A percentile compares a stretch with the other conserved stretches of the same genome.
Evolutionary conservation across 2,888 invertebrate genomes (phyloP).

Genomic region (Drosophila ezoana): DNA sequence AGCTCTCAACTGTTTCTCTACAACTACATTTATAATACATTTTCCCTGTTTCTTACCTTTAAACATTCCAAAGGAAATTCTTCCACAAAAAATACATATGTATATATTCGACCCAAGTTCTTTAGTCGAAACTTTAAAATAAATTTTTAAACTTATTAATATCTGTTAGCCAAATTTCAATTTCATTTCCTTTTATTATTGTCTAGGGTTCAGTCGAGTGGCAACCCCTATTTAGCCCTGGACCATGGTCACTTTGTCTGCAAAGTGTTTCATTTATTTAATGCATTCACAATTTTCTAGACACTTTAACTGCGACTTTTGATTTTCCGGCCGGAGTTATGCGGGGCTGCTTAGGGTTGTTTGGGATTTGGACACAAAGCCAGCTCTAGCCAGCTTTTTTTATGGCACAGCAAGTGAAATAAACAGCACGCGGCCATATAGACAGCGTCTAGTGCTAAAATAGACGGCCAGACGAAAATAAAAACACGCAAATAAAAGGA

Average conservation of each 20-base stretch:
- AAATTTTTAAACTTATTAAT: slow-evolving; percentile 1
- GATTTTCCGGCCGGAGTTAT: slow-evolving; percentile 60
- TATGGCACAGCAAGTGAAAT: slow-evolving; percentile 52
- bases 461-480: slow-evolving; percentile 68
- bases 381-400: slow-evolving; percentile 31
- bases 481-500: slow-evolving; percentile 74
- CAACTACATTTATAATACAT: too few species aligned
- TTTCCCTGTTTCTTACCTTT: too few species aligned
- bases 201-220: slow-evolving; percentile 21
- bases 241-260: slow-evolving; percentile 56
- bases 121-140: background rate
- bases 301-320: slow-evolving; percentile 78
- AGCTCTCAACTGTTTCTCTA: too few species aligned
- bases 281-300: slow-evolving; percentile 80
- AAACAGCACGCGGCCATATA: slow-evolving; percentile 61
- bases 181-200: slow-evolving; percentile 25
- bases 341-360: slow-evolving; percentile 40
- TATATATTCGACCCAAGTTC: too few species aligned
- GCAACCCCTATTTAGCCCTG: slow-evolving; percentile 44
- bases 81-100: too few species aligned
- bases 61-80: too few species aligned
- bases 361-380: slow-evolving; percentile 54
- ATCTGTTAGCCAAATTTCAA: slow-evolving; percentile 11
- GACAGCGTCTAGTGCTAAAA: slow-evolving; percentile 58
- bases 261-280: slow-evolving; percentile 78